Percentiles rank a stretch among this genome's conserved stretches.
phyloP scores from a whole-genome alignment of 2,113 vertebrate genomes.

The Platichthys flesus region DNA sequence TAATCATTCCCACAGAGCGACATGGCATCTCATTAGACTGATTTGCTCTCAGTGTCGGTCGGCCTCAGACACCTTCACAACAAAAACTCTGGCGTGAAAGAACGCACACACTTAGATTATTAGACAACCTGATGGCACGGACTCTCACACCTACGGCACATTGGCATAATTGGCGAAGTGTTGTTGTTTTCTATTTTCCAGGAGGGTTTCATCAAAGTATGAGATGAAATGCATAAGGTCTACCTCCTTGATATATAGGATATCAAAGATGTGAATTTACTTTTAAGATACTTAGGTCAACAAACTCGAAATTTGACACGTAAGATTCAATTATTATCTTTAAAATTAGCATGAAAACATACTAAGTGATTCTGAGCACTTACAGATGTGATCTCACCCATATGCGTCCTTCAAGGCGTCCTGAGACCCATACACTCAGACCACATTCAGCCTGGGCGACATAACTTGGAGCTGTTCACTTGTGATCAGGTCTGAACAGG shows the following conservation, averaged over 20 bases:
- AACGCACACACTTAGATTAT: conserved; percentile 45
- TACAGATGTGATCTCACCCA: too few species aligned
- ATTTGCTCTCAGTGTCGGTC: conserved; percentile 64
- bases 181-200: conserved; percentile 16
- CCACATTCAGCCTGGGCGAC: too few species aligned
- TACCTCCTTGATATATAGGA: neutral
- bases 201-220: neutral
- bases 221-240: neutral
- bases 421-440: too few species aligned
- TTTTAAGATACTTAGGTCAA: neutral
- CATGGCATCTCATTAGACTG: conserved; percentile 73
- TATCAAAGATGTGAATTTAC: neutral
- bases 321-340: neutral
- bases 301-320: neutral
- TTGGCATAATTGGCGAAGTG: conserved; percentile 13
- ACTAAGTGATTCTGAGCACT: too few species aligned
- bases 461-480: too few species aligned
- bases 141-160: conserved; percentile 10
- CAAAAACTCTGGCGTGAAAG: conserved; percentile 24
- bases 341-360: neutral
- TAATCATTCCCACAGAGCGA: conserved; percentile 71
- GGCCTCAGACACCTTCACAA: conserved; percentile 58
- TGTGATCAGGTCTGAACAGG: too few species aligned
- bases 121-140: conserved; percentile 41
- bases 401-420: too few species aligned